Percentiles rank a stretch among this genome's conserved stretches.
These are phyloP conservation scores for Seira sanloemensis DNA, from an alignment of 2,888 invertebrate genomes.

Conservation along the genomic window DNA sequence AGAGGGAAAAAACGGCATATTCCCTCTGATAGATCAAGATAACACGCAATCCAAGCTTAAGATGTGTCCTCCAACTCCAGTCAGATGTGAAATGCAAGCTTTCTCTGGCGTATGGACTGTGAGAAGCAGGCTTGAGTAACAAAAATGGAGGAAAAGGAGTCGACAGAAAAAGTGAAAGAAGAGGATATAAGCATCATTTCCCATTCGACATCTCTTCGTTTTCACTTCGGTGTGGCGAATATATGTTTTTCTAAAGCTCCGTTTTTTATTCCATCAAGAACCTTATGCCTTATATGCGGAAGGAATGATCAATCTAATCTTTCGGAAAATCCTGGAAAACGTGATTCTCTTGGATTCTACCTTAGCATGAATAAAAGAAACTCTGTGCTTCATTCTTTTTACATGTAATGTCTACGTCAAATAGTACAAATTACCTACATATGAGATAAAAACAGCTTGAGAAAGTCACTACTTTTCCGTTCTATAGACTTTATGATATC, in stretches of 20 bases:
- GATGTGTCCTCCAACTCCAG: background rate
- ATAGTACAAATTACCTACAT: background rate
- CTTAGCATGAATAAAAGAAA: background rate
- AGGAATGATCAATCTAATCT: constrained; percentile 69
- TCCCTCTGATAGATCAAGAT: background rate
- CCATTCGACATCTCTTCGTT: constrained; percentile 45
- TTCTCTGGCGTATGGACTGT: constrained; percentile 14
- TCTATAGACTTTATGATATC: background rate
- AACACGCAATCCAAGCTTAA: background rate
- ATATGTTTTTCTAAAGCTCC: too few species aligned
- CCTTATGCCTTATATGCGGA: constrained; percentile 30
- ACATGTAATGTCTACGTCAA: background rate
- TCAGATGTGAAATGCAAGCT: background rate
- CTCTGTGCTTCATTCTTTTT: too few species aligned
- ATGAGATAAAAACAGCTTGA: background rate
- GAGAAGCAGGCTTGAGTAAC: constrained; percentile 33
- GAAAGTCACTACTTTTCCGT: background rate
- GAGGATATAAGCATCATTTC: constrained; percentile 58
- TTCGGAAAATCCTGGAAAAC: constrained; percentile 67
- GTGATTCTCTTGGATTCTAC: constrained; percentile 61
- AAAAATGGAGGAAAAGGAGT: constrained; percentile 50
- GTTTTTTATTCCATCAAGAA: background rate
- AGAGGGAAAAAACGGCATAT: background rate
- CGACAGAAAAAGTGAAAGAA: constrained; percentile 48
- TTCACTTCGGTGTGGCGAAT: constrained; percentile 12